Evolutionary conservation across 2,113 vertebrate genomes (phyloP).

Genomic region (Psilopsiagon aurifrons): DNA sequence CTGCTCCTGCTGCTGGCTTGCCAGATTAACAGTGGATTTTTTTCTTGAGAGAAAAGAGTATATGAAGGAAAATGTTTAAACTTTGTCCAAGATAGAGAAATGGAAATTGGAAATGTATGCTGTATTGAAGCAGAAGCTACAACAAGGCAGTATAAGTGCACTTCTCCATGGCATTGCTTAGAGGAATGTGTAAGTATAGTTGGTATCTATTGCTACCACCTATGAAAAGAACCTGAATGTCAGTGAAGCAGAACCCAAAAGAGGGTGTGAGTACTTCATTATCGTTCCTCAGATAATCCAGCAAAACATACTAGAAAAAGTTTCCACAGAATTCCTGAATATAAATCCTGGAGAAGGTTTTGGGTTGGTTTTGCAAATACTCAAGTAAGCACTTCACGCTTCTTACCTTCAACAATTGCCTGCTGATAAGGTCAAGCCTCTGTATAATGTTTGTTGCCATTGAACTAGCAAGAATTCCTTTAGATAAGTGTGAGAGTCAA

Average conservation of each 20-base stretch:
- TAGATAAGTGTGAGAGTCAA: not conserved
- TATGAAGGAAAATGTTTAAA: not conserved
- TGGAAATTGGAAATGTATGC: not conserved
- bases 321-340: not conserved
- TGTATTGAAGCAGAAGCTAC: not conserved
- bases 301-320: not conserved
- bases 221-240: not conserved
- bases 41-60: not conserved
- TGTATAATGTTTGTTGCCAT: not conserved
- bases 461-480: not conserved
- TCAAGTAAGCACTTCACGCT: not conserved
- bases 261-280: not conserved
- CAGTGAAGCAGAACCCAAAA: not conserved
- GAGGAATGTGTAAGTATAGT: not conserved
- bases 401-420: not conserved
- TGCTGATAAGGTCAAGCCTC: not conserved
- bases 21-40: not conserved
- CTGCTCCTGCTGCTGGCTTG: not conserved
- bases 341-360: not conserved
- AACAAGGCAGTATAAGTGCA: not conserved
- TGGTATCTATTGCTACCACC: not conserved
- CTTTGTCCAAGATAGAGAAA: not conserved
- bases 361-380: not conserved
- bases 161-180: not conserved
- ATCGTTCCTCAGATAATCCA: not conserved